A percentile compares a stretch with the other conserved stretches of the same genome.
phyloP scores from a whole-genome alignment of 2,888 invertebrate genomes.

The Epinotia ramella region DNA sequence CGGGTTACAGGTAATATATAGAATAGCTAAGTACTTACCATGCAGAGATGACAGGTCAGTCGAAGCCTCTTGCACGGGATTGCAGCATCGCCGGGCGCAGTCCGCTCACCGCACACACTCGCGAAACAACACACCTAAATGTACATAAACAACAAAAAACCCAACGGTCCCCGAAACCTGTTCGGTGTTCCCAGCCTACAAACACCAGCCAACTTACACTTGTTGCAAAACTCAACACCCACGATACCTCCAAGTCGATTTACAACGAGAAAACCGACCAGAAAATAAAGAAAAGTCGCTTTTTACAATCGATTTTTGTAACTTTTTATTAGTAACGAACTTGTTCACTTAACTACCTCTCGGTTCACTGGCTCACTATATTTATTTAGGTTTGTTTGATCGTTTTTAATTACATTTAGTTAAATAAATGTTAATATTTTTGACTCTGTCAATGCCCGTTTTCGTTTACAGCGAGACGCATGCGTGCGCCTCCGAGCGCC shows the following conservation, averaged over 20 bases:
- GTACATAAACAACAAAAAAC: conserved; percentile 75
- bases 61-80: conserved; percentile 58
- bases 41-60: conserved; percentile 60
- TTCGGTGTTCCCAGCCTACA: conserved; percentile 59
- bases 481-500: conserved; percentile 63
- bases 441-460: conserved; percentile 70
- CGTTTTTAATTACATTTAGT: conserved; percentile 57
- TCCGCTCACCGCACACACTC: conserved; percentile 63
- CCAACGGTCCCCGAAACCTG: conserved; percentile 77
- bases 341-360: conserved; percentile 27
- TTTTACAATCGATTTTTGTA: conserved; percentile 74
- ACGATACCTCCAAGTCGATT: conserved; percentile 56
- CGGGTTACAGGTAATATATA: conserved; percentile 12
- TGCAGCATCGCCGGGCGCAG: conserved; percentile 67
- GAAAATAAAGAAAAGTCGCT: conserved; percentile 64
- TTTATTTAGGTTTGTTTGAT: conserved; percentile 57
- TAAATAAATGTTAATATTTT: conserved; percentile 63
- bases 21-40: conserved; percentile 58
- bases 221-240: conserved; percentile 73
- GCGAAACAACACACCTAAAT: conserved; percentile 67
- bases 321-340: conserved; percentile 49
- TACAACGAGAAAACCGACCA: conserved; percentile 66
- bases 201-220: conserved; percentile 67
- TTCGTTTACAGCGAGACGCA: conserved; percentile 64
- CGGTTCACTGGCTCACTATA: conserved; percentile 22